Evolutionary conservation across 2,113 vertebrate species (phyloP).

Genomic region (Menidia beryllina): DNA sequence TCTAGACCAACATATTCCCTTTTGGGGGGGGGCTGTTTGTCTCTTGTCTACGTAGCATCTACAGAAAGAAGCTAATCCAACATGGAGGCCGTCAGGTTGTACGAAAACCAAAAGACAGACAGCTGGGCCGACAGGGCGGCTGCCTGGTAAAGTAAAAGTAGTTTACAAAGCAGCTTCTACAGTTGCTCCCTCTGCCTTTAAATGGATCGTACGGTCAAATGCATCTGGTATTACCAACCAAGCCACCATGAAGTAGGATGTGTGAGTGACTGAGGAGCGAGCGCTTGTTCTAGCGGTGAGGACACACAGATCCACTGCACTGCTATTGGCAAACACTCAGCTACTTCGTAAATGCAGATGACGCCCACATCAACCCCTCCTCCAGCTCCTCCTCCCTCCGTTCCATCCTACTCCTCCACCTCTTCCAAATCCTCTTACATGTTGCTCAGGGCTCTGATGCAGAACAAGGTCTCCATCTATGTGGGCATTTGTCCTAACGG

Average conservation of each 20-base stretch:
- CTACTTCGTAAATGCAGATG: conserved; percentile 32
- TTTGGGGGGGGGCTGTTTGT: too few species aligned
- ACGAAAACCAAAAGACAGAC: neutral
- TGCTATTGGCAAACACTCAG: conserved; percentile 31
- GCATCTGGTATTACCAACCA: conserved; percentile 26
- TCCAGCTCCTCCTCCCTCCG: conserved; percentile 10
- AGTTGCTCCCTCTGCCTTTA: conserved; percentile 4
- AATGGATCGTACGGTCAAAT: conserved; percentile 7
- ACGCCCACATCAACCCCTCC: conserved; percentile 59
- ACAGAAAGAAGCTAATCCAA: too few species aligned
- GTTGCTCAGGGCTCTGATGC: conserved; percentile 64
- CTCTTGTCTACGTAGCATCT: too few species aligned
- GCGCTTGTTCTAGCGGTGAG: conserved; percentile 35
- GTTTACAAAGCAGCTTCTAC: neutral
- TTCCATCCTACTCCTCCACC: conserved; percentile 55
- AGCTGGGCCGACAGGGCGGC: neutral
- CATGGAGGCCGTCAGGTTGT: too few species aligned
- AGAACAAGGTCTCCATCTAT: conserved; percentile 63
- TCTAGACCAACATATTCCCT: too few species aligned
- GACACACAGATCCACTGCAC: conserved; percentile 21
- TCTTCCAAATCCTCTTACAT: conserved; percentile 61
- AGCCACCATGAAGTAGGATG: conserved; percentile 11
- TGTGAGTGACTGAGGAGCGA: conserved; percentile 19
- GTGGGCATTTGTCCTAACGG: conserved; percentile 66
- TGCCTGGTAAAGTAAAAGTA: conserved; percentile 7